Evolutionary conservation across 2,888 invertebrate species (phyloP), one percentile per base, ranked within the genome.

Genomic region (Asteroscopus sphinx): DNA sequence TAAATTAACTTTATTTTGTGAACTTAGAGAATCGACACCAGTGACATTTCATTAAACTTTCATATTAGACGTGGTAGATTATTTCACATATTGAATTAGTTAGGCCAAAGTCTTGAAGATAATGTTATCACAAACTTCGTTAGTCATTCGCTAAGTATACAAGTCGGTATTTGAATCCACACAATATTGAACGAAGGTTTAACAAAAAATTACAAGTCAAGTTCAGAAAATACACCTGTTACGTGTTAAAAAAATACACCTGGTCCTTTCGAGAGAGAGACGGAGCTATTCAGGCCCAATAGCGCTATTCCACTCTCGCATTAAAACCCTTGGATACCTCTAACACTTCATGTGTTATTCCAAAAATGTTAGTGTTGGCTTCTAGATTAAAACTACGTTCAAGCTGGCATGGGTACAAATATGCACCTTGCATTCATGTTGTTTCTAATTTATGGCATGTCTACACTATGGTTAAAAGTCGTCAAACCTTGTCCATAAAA

Each of bases 91-190:
- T 41, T 70, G 12, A 39, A 36, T 68, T 51, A 12, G 45, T 48
- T 13, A 32, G 12, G 35, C 28, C 8, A 26, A 12, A 28, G 25
- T 16, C 13, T 48, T 53, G 46, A 11, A 16, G 17, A 49, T 40
- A n/a, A 28, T 3, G 21, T 47, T 41, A 49, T 39, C 13, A 13
- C 6, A 9, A 37, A 36, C 16, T 41, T 37, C 37, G 6, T 62
- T 52, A 51, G 59, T 63, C 49, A 62, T 17, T 54, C 41, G 33
- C 40, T 33, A 30, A 37, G 33, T 41, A n/a, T n/a, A 41, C 0
- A 36, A 15, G 25, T 6, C 15, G 28, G 17, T 26, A 35, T 45
- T 68, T 36, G 13, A 28, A 39, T 13, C 15, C 7, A 40, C 28
- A 26, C 35, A 26, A 40, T 8, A 12, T 55, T 37, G 36, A 46